Evolutionary conservation across 2,888 invertebrate species (phyloP), one percentile per base, ranked within the genome.

Genomic region (Lochmaea capreae): DNA sequence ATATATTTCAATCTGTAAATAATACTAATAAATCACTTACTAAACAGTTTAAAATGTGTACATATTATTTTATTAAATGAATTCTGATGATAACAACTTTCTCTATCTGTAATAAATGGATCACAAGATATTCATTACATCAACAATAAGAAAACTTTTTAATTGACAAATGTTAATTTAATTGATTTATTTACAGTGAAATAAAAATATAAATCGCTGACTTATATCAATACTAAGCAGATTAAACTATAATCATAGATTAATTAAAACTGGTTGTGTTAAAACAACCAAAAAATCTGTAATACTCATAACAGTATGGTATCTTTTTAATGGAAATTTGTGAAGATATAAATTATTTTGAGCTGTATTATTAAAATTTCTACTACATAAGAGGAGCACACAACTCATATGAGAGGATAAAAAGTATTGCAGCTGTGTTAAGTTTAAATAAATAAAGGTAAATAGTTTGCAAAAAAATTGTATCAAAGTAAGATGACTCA

Each of bases 271-370:
- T 12, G 49, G 12, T 49, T 49, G 49, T 49, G 14, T 14, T n/a
- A 49, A 14, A 49, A 65, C 46, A 46, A 46, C 10, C 8, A 59
- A 67, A 69, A n/a, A 9, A 65, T 49, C 33, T 49, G 11, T 39
- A 57, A 16, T 39, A 49, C 33, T 39, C 67, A 61, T 14, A 70
- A 61, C 57, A 68, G 58, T 26, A 57, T 57, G 57, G 57, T 57
- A 57, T 16, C 57, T 57, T 57, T 57, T 33, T 0, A 57, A 57
- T 16, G 16, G 49, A 49, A 49, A 3, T 5, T 14, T 49, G 11
- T 49, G 49, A 0, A n/a, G n/a, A 49, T 49, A 49, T 1, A 12
- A 49, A n/a, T 6, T 49, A 14, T n/a, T 49, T 14, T 5, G n/a
- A 49, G 49, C 3, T 14, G n/a, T 49, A 12, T 49, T 49, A 14